A percentile compares a stretch with the other conserved stretches of the same genome.
Conservation (phyloP, 2,797 vertebrate species). For the Ctenopoma multispine region DNA sequence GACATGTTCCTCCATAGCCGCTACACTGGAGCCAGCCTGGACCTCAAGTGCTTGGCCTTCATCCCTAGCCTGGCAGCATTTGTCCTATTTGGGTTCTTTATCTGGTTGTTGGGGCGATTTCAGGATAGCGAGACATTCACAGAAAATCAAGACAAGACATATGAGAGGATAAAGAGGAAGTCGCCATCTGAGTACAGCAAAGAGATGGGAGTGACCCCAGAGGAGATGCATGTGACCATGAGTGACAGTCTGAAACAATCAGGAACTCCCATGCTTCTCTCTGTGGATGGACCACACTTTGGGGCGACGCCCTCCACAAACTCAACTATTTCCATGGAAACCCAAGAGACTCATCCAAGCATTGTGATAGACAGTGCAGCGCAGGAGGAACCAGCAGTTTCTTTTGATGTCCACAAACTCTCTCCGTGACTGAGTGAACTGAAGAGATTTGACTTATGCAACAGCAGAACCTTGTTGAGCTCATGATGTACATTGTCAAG, state of each 20-base stretch:
- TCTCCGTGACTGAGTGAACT: constrained; percentile 69
- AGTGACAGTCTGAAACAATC: constrained; percentile 83
- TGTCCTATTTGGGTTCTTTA: constrained; percentile 94
- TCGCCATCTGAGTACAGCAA: constrained; percentile 92
- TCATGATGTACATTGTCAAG: constrained; percentile 1
- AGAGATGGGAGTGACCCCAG: constrained; percentile 91
- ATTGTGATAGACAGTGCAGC: constrained; percentile 78
- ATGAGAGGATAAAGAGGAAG: constrained; percentile 95
- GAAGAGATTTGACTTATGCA: neutral
- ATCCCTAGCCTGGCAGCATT: constrained; percentile 95
- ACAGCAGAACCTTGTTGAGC: neutral
- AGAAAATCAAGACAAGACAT: constrained; percentile 92
- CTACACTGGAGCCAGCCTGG: constrained; percentile 90
- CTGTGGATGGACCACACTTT: constrained; percentile 85
- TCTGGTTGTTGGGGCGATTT: constrained; percentile 96
- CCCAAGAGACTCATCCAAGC: constrained; percentile 85
- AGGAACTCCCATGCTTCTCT: constrained; percentile 87
- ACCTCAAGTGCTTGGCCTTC: constrained; percentile 96
- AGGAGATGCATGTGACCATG: constrained; percentile 88
- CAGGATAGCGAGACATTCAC: constrained; percentile 93
- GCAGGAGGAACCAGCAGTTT: constrained; percentile 80
- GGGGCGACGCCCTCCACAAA: constrained; percentile 69
- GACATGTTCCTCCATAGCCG: constrained; percentile 98
- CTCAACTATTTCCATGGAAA: constrained; percentile 82
- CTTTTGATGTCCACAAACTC: constrained; percentile 82